Conservation (phyloP, 2,113 vertebrate genomes). For the Protobothrops flavoviridis region DNA sequence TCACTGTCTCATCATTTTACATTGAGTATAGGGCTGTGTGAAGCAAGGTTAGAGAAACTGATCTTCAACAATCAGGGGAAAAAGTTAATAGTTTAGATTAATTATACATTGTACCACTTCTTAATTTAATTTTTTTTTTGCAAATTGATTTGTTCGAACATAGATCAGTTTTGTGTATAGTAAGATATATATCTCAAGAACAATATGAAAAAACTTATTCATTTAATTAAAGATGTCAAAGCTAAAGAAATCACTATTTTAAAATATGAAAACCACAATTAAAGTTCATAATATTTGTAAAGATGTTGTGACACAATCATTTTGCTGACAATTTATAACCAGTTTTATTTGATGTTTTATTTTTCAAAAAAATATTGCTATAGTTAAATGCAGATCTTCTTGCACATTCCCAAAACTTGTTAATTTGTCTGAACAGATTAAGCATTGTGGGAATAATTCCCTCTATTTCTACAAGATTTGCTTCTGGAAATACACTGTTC, state of each 20-base stretch:
- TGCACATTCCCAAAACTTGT: background rate
- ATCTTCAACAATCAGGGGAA: background rate
- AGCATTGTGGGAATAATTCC: background rate
- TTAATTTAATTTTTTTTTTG: background rate
- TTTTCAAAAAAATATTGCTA: background rate
- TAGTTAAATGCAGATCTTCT: background rate
- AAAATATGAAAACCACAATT: background rate
- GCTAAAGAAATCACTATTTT: background rate
- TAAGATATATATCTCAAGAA: background rate
- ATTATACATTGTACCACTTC: background rate
- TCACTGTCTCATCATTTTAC: background rate
- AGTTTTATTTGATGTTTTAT: background rate
- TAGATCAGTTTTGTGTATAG: background rate
- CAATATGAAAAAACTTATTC: background rate
- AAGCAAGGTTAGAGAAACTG: background rate
- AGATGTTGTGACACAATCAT: background rate
- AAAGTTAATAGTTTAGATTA: background rate
- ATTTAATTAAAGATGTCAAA: background rate
- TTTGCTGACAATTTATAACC: background rate
- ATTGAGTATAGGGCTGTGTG: background rate
- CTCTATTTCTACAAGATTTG: background rate
- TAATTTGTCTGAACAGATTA: background rate
- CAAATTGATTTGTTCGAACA: background rate
- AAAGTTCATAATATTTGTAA: background rate
- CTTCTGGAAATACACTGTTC: background rate